Base-by-base conservation (phyloP, 2,113 vertebrate species). In the Cercocebus atys region DNA sequence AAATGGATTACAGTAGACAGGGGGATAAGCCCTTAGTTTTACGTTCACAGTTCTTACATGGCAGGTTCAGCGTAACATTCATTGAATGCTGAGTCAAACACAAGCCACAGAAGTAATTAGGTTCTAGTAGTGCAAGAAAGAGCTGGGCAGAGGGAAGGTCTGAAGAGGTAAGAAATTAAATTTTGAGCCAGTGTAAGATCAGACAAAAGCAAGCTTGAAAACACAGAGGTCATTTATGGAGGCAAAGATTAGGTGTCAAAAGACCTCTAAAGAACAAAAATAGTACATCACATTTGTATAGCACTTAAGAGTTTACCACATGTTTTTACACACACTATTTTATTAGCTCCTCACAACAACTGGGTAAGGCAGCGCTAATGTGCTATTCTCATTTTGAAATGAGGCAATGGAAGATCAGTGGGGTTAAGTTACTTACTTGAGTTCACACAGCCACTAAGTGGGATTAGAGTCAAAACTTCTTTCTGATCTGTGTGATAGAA, bases 81-180 rank as follows among this genome's bases (percentile, higher is more conserved):
- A n/a, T 81, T 88, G 88, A 87, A 93, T 35, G 14, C 50, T 14
- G n/a, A 93, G 52, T 88, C 88, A 66, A 78, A 86, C 12, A 59
- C 72, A 95, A 96, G 50, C 61, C 78, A 78, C 82, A 76, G 78
- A 92, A 85, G 43, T 96, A 70, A 80, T 75, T 64, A 68, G 32
- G 35, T 94, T 66, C 72, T 8, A n/a, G 50, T 35, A 91, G 73
- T 75, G 17, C 43, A 78, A 59, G 64, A 82, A 91, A 81, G 52
- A 92, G 47, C 35, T 73, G 43, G 23, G 43, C 50, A 93, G 84
- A 90, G 76, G 20, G 78, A 92, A 50, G 78, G 16, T 68, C 75
- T 80, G 73, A 97, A 93, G 79, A 61, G 43, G 3, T 43, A 85
- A 92, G 72, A 92, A 90, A 90, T 85, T 61, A 86, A 86, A 84